Evolutionary conservation across 1,140 invertebrate species (phyloP), one percentile per base, ranked within the genome.

Genomic region (Brachionus calyciflorus): DNA sequence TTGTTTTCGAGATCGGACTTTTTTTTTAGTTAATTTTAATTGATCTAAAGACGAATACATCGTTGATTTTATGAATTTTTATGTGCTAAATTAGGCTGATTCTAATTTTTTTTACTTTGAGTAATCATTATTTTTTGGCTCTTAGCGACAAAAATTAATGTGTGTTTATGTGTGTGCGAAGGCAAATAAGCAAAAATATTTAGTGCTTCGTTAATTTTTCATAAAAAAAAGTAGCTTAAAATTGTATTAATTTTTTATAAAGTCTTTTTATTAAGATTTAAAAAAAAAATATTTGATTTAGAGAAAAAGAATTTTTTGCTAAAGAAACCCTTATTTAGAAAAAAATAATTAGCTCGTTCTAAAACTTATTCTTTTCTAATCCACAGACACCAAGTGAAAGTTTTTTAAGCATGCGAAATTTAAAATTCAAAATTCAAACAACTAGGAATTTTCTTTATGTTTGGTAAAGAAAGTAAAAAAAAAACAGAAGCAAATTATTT

Each of bases 141-240:
- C 30, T 60, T 60, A 33, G 19, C 55, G 14, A 60, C 30, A 33
- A 33, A 60, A 17, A 37, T 5, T 37, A 5, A 37, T 60, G 55
- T 60, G 55, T 37, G 17, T 60, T 33, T 33, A 33, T 37, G 30
- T 33, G 37, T 17, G 17, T 17, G 55, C 37, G 55, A 28, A 17
- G 28, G 17, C 17, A 46, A 51, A n/a, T 33, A 70, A 51, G 44
- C 65, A 51, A 46, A 30, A 70, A 46, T 30, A 30, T 49, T 70
- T 51, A 70, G 41, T 49, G 44, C 65, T 70, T 70, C 65, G 26
- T 73, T 51, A 73, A 21, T 51, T 73, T 51, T 21, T 51, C 33
- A 40, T n/a, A 51, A 51, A 73, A 33, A 51, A 21, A 51, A 26
- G 19, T 37, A 21, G 24, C 14, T 19, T 28, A n/a, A n/a, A n/a